Evolutionary conservation across 2,797 vertebrate genomes (phyloP), one percentile per base, ranked within the genome.

Genomic region (Phoeniculus purpureus): DNA sequence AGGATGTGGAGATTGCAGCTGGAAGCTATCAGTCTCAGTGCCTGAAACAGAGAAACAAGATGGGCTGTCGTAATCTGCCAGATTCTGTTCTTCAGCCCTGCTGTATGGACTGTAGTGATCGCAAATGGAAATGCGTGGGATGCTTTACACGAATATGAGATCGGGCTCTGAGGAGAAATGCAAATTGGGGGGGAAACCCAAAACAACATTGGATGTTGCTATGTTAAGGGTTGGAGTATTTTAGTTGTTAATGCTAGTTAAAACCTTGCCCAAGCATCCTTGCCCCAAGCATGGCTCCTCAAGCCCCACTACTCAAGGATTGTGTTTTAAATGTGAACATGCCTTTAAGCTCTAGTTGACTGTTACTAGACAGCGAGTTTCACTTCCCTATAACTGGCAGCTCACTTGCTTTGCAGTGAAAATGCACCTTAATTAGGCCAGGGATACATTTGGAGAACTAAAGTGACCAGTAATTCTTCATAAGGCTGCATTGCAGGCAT

Each of bases 361-460:
- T 71, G 47, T 86, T 75, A 50, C 40, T 79, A 83, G 80, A 92
- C 94, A 74, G 60, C 31, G 12, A 17, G 54, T 77, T 91, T 88
- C 45, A 20, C 27, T 91, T 94, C 22, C 17, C 27, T 4, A 0
- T 40, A 8, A 3, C 21, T 90, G 90, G 61, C 73, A 80, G 3
- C 17, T 90, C 4, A 8, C 90, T 86, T 82, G 32, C 81, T 74
- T 73, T 92, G 67, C 72, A 65, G 78, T 77, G 65, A 89, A 90
- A 92, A 90, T 75, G n/a, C 32, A 65, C 43, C 75, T 92, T 90
- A 82, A 71, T 87, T 90, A 89, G 79, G 78, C 58, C 22, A 11
- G 27, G 47, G 26, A 9, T 65, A 74, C 75, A 88, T 76, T 18
- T 80, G 72, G 75, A 84, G 64, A 54, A 8, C 37, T 79, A 79